Evolutionary conservation across 2,888 invertebrate genomes (phyloP), one percentile per base, ranked within the genome.

Genomic region (Zygothrica quintamaculata): DNA sequence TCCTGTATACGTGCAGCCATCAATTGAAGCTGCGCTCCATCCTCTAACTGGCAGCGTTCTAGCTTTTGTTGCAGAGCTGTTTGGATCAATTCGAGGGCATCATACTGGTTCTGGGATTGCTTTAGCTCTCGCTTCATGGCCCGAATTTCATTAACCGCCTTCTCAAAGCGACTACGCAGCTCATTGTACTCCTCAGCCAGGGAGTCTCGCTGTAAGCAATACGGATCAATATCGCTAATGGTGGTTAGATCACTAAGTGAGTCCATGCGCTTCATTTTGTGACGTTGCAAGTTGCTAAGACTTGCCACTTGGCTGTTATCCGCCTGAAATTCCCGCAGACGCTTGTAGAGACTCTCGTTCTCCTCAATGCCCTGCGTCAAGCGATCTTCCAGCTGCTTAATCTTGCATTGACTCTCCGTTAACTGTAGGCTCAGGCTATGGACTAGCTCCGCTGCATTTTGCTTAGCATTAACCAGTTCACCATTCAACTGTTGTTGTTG

Each of bases 1-100:
- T 97, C 96, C 87, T 97, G 94, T 60, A 98, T 95, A 46, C 97
- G 93, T 16, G 95, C 95, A 0, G 95, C 95, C 94, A 97, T 95
- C 80, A 96, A 91, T 67, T 94, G 94, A 34, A 96, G 93, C 90
- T 97, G 95, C 0, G 95, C 94, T 52, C 94, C 93, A 60, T 93
- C 92, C 57, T 93, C 93, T 52, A 92, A 91, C 69, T 93, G 92
- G 74, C 94, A 93, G 51, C 94, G 93, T 74, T 95, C 94, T 84
- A 96, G 92, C 84, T 95, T 95, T 84, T 95, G 95, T 65, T 93
- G 93, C 46, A 96, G 92, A 52, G 94, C 94, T 73, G 95, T 93
- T 80, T 95, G 95, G n/a, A 95, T 94, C 52, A 97, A 92, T 88
- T 97, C 96, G 31, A 96, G 91, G 77, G 94, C 95, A 84, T 97